phyloP scores from a whole-genome alignment of 2,113 vertebrate genomes.

The Trochalopteron elliotii region DNA sequence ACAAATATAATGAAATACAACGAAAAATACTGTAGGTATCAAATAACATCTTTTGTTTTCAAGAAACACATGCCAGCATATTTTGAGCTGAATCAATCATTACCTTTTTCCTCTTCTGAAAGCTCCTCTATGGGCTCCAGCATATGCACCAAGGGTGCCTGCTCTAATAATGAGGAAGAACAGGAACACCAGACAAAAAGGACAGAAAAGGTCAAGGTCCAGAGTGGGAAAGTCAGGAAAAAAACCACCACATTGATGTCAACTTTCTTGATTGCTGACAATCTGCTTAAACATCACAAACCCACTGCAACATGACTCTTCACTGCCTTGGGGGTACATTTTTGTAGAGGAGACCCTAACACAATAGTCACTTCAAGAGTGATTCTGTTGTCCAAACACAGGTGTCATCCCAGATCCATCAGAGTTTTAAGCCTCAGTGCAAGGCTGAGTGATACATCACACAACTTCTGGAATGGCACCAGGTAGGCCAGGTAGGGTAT shows the following conservation, averaged over 20 bases:
- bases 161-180: conserved; percentile 81
- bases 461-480: not conserved
- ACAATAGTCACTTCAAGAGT: not conserved
- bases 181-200: conserved; percentile 71
- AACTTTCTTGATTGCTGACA: not conserved
- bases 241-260: not conserved
- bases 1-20: not conserved
- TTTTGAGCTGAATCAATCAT: conserved; percentile 36
- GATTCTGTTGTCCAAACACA: not conserved
- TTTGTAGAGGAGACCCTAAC: not conserved
- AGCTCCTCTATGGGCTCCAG: conserved; percentile 96
- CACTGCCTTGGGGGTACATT: not conserved
- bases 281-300: not conserved
- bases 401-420: not conserved
- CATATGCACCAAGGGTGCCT: conserved; percentile 80
- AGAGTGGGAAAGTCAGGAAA: conserved; percentile 35
- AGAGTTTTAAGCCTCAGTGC: not conserved
- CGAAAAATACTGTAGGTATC: not conserved
- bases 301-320: not conserved
- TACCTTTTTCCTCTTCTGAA: conserved; percentile 97
- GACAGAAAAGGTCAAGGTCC: conserved; percentile 58
- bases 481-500: not conserved
- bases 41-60: not conserved
- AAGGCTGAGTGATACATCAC: not conserved
- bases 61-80: not conserved